Percentiles rank a stretch among this genome's conserved stretches.
phyloP scores from a whole-genome alignment of 2,888 invertebrate species.

The Dyspetes luteomarginatus region DNA sequence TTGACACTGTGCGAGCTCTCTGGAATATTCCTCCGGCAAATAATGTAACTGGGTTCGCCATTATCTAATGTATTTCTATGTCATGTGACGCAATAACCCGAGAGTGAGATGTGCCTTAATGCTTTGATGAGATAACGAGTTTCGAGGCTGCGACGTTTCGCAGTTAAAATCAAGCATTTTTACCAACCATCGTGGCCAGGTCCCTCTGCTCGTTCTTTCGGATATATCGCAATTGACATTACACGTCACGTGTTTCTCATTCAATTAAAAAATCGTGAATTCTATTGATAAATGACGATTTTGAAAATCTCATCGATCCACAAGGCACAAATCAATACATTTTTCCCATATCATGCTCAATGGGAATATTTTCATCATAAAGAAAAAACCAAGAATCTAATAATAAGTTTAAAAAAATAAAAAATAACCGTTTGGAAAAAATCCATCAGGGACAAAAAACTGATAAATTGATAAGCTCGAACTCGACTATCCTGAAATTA shows the following conservation, averaged over 20 bases:
- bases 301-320: slow-evolving; percentile 54
- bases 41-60: slow-evolving; percentile 65
- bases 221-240: slow-evolving; percentile 7
- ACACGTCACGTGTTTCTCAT: slow-evolving; percentile 10
- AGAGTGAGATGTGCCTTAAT: slow-evolving; percentile 64
- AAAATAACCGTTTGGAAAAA: no score
- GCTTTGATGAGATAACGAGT: slow-evolving; percentile 65
- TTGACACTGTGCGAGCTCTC: slow-evolving; percentile 69
- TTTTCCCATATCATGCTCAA: slow-evolving; percentile 25
- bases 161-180: slow-evolving; percentile 45
- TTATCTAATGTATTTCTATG: slow-evolving; percentile 67
- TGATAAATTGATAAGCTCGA: no score
- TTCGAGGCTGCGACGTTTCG: slow-evolving; percentile 46
- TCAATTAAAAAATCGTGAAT: slow-evolving; percentile 2
- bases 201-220: background rate
- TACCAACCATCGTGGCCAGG: background rate
- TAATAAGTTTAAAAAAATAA: no score
- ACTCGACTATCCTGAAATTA: background rate
- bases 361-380: background rate
- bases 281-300: background rate
- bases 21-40: slow-evolving; percentile 65
- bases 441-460: no score
- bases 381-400: no score
- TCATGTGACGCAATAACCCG: slow-evolving; percentile 63
- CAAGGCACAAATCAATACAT: slow-evolving; percentile 40